Evolutionary conservation across 2,888 invertebrate genomes (phyloP), one percentile per base, ranked within the genome.

Genomic region (Drosophila atroscutellata): DNA sequence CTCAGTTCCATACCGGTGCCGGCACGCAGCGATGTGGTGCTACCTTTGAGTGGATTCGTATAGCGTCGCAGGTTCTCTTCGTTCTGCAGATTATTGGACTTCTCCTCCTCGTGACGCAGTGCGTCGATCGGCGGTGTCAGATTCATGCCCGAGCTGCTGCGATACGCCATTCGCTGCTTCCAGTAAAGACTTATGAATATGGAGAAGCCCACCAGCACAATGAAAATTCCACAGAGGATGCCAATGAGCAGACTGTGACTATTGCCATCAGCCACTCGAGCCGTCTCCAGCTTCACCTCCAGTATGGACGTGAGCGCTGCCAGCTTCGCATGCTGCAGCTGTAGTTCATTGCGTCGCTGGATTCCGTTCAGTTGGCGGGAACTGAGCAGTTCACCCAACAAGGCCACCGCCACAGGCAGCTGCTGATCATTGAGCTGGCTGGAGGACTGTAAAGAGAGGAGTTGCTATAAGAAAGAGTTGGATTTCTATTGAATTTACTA

Each of bases 71-170:
- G 94, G 92, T 97, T 98, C 93, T 98, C 98, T 91, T 97, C 97
- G 92, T 97, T 98, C 93, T 98, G 98, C 68, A 97, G 93, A 93
- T 98, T 98, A 93, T 98, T 98, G 4, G 97, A 97, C 92, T 97
- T 97, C 91, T 97, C 97, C 91, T 97, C 97, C 91, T 97, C 96
- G 90, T 96, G 95, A 78, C 94, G 95, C 92, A 95, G 95, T 69
- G 94, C 94, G 90, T 94, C 95, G 68, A 94, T 92, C 20, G 93
- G 94, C 42, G 93, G 95, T 51, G 94, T 95, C 87, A 93, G 93
- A 91, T 93, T 94, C 64, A 94, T 92, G 54, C 94, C 94, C 78
- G 94, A 94, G 2, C 94, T 92, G 37, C 94, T 94, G 70, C 94
- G 90, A 66, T 94, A 93, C 20, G 94, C 92, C 64, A 94, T 92